Conservation (phyloP, 2,113 vertebrate genomes). For the Corvus moneduloides region DNA sequence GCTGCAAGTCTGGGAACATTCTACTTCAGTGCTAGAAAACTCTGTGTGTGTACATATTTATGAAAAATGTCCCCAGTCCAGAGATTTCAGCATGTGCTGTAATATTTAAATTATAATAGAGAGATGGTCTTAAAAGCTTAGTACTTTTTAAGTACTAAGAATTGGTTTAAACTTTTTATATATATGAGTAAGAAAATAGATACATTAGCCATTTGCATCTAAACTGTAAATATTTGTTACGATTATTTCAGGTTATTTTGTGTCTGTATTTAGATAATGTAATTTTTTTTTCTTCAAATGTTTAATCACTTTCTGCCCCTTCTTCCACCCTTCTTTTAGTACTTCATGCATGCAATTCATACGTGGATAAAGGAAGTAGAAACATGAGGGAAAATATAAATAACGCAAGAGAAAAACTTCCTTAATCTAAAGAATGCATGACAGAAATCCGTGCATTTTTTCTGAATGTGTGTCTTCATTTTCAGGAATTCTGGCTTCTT, state of each 20-base stretch:
- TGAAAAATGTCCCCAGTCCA: neutral
- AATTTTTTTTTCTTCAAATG: neutral
- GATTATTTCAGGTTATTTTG: neutral
- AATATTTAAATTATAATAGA: neutral
- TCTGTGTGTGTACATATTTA: neutral
- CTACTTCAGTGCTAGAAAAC: neutral
- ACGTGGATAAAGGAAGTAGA: neutral
- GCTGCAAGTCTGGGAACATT: neutral
- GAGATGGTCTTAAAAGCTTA: neutral
- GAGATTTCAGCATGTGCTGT: neutral
- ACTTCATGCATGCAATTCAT: rapidly evolving
- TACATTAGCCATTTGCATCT: neutral
- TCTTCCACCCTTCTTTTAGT: neutral
- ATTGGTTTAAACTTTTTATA: neutral
- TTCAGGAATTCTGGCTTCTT: neutral
- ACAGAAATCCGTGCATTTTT: neutral
- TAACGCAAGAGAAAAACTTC: neutral
- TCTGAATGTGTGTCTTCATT: neutral
- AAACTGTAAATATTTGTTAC: neutral
- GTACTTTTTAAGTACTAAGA: neutral
- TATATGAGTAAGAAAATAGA: neutral
- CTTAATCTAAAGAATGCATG: neutral
- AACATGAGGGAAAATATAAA: neutral
- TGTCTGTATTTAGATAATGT: neutral
- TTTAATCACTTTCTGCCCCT: neutral